Conservation (phyloP, 2,113 vertebrate genomes). For the Oplegnathus fasciatus region DNA sequence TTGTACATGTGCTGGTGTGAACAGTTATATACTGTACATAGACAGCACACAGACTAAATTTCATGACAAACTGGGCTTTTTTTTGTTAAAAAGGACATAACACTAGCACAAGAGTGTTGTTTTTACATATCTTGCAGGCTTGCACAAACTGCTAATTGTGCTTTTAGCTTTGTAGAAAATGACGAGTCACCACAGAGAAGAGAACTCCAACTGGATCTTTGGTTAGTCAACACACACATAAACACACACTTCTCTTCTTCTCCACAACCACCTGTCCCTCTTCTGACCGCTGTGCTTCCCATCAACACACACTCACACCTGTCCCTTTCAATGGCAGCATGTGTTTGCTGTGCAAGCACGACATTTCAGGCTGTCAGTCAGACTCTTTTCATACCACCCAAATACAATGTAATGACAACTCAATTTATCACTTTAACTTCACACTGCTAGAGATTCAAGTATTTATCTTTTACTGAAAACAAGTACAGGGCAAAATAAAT, state of each 20-base stretch:
- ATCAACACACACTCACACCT: slow-evolving; percentile 59
- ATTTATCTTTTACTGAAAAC: not conserved
- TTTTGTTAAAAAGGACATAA: not conserved
- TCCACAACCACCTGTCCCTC: slow-evolving; percentile 63
- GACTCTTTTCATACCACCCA: slow-evolving; percentile 4
- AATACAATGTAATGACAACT: not conserved
- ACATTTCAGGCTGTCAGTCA: not conserved
- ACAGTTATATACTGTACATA: not conserved
- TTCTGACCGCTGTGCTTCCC: slow-evolving; percentile 6
- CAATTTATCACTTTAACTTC: not conserved
- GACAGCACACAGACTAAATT: not conserved
- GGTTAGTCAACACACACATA: slow-evolving; percentile 10
- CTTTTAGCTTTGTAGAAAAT: not conserved
- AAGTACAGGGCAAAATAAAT: not conserved
- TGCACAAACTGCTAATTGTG: not conserved
- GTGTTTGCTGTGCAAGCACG: slow-evolving; percentile 58
- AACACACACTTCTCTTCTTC: not conserved
- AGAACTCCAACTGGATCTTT: not conserved
- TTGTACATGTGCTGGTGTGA: not conserved
- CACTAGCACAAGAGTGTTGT: not conserved
- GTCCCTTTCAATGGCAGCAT: slow-evolving; percentile 44
- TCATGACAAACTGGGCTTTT: not conserved
- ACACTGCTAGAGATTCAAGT: not conserved
- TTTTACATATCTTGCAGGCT: not conserved
- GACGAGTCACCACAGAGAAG: slow-evolving; percentile 3